Base-by-base conservation (phyloP, 1,140 invertebrate genomes). In the Mesaphorura yosii region DNA sequence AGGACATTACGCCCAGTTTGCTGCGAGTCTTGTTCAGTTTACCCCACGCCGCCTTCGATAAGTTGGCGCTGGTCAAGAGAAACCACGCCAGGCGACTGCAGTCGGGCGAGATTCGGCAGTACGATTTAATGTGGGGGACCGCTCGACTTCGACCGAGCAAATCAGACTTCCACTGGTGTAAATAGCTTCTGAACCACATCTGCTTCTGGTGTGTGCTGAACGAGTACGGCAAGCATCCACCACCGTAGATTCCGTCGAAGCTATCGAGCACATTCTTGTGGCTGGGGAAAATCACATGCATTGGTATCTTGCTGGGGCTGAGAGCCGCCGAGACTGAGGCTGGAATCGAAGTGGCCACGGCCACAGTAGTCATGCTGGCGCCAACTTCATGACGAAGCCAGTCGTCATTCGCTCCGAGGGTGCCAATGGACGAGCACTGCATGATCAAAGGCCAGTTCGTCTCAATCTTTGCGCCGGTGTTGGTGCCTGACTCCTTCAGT, bases 31-130 rank as follows among this genome's bases (percentile, higher is more conserved):
- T 85, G 56, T 80, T 81, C 20, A 78, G 65, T 17, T 70, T 74
- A 51, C 92, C 92, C 92, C 92, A 97, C 1, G 92, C 92, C 17
- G 90, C 88, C 73, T 94, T 95, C 14, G 90, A 95, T 6, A 96
- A 68, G 72, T 97, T 97, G 0, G 86, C 88, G 62, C 88, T 94
- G 0, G 90, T 93, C 0, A 95, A 70, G 1, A 91, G 70, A 66
- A 89, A 92, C 80, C 84, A 88, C 55, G 79, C 80, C 55, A 79
- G 75, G 66, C 76, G 70, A 44, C 72, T 71, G 34, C 41, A 23
- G 71, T 76, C 82, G 53, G 73, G 80, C 1, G 85, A 85, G 2
- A 85, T 66, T 37, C 91, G 75, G 0, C 79, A 77, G 67, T 96
- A 98, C 0, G 81, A 81, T 70, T 97, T 97, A 41, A 96, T 90